Conservation (phyloP, 2,113 vertebrate genomes). For the Marmota monax region DNA sequence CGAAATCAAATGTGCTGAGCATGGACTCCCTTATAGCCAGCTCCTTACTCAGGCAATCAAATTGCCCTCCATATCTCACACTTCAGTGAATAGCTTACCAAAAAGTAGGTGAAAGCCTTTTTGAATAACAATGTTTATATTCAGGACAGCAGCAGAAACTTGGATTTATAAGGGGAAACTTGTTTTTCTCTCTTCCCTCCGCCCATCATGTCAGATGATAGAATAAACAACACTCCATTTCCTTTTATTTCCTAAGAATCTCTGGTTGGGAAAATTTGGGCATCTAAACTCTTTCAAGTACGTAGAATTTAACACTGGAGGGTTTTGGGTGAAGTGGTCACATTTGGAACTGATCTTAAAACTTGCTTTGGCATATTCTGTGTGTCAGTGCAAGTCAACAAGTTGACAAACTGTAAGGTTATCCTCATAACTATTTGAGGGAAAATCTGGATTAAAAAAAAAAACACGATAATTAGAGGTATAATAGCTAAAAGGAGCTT, state of each 20-base stretch:
- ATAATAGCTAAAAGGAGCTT: background rate
- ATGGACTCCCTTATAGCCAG: background rate
- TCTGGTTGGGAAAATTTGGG: slow-evolving; percentile 31
- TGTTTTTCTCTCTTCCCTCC: background rate
- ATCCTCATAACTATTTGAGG: background rate
- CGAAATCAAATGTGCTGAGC: background rate
- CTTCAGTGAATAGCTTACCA: background rate
- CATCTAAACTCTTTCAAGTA: background rate
- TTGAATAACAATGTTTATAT: background rate
- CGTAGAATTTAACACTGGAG: background rate
- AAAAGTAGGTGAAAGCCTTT: background rate
- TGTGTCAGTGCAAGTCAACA: background rate
- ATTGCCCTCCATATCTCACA: background rate
- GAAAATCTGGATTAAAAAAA: background rate
- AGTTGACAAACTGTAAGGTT: background rate
- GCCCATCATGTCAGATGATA: background rate
- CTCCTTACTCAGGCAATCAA: background rate
- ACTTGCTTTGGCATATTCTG: background rate
- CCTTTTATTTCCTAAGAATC: slow-evolving; percentile 18
- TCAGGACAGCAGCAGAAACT: background rate
- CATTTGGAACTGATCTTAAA: slow-evolving; percentile 45
- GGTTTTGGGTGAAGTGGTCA: background rate
- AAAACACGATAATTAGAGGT: background rate
- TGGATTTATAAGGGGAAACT: background rate
- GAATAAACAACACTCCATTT: background rate